Evolutionary conservation across 2,888 invertebrate species (phyloP), one percentile per base, ranked within the genome.

Genomic region (Tipula lateralis): DNA sequence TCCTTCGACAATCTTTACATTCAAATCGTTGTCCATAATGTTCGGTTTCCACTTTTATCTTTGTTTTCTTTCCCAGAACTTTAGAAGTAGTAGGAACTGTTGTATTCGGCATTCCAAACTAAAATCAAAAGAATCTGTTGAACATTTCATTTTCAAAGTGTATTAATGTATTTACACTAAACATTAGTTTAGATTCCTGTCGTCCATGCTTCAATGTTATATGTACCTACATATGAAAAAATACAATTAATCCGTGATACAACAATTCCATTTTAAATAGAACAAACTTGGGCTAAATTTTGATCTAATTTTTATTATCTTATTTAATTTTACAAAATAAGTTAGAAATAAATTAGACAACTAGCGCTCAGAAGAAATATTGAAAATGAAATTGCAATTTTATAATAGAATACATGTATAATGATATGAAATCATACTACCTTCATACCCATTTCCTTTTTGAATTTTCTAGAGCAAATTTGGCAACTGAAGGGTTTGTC

Each of bases 341-440:
- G n/a, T 44, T 44, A 0, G 36, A 39, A 39, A n/a, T n/a, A 39
- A 39, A 12, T 13, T 12, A 39, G 0, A 39, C 1, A 7, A 12
- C 0, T 24, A 66, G 6, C 66, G 1, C 2, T 66, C 24, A 24
- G 19, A 66, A 24, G 66, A 66, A 66, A 19, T 66, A 66, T 66
- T 19, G 13, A 66, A 66, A 24, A 66, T 66, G 66, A 9, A 24
- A 24, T 24, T 66, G 44, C 66, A 66, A 66, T 24, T 24, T 66
- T 9, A 9, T 66, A n/a, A 66, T 24, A 9, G 66, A 24, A 24
- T 66, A 24, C 66, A 66, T 66, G 66, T 66, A 66, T 24, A 66
- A 24, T 66, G 24, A 66, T 66, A 66, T 66, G 24, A 66, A 66
- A 66, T 66, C 66, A 66, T 66, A 66, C 66, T 66, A 66, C 66